Conservation (phyloP, 2,888 invertebrate species). For the Microctonus hyperodae region DNA sequence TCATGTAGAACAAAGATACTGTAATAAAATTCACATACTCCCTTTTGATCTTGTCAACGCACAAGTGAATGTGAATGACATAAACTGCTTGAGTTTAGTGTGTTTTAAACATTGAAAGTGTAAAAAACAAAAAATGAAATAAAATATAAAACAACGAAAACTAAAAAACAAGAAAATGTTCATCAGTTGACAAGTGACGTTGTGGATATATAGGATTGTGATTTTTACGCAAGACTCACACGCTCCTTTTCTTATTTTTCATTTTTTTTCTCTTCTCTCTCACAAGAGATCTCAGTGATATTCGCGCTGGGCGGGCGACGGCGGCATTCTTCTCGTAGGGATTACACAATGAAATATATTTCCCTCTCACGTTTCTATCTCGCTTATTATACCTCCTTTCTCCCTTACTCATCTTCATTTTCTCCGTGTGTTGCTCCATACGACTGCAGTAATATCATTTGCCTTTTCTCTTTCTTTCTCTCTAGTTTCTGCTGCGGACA, state of each 20-base stretch:
- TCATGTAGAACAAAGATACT: no score
- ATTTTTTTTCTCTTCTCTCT: constrained; percentile 11
- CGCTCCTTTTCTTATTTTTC: background rate
- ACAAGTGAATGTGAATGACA: background rate
- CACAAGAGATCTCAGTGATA: constrained; percentile 1
- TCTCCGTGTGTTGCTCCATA: constrained; percentile 14
- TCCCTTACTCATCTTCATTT: constrained; percentile 18
- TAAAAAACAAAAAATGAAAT: background rate
- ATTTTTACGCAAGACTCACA: constrained; percentile 28
- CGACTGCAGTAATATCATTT: constrained; percentile 8
- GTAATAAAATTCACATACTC: no score
- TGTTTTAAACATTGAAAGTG: background rate
- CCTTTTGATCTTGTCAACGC: background rate
- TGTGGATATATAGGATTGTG: constrained; percentile 14
- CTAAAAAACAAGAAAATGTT: background rate
- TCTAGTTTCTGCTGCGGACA: constrained; percentile 15
- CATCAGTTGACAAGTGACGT: background rate
- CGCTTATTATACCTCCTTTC: background rate
- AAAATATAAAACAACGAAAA: background rate
- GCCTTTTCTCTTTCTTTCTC: constrained; percentile 26
- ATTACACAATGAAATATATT: constrained; percentile 63
- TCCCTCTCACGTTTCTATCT: constrained; percentile 40
- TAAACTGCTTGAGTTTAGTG: background rate
- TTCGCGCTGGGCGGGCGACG: constrained; percentile 28
- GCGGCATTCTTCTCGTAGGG: constrained; percentile 49